phyloP scores from a whole-genome alignment of 2,888 invertebrate species.

The Pheosia gnoma region DNA sequence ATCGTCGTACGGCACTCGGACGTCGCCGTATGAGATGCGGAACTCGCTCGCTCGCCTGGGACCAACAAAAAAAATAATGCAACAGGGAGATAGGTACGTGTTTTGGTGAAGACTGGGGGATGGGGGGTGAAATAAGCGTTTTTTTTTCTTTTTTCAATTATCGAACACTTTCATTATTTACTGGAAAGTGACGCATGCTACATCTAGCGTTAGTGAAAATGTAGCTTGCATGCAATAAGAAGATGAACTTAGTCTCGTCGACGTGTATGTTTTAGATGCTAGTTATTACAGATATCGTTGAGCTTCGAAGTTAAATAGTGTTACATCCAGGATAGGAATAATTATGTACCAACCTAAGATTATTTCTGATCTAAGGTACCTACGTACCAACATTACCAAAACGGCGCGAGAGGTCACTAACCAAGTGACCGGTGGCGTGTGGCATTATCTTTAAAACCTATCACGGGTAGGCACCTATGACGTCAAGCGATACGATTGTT shows the following conservation, averaged over 20 bases:
- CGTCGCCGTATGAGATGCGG: slow-evolving; percentile 69
- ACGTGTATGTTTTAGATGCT: too few species aligned
- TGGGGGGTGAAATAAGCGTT: neutral
- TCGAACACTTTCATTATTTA: too few species aligned
- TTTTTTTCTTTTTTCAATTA: neutral
- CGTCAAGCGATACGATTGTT: slow-evolving; percentile 35
- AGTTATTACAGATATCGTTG: too few species aligned
- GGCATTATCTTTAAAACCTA: slow-evolving; percentile 18
- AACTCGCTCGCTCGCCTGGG: slow-evolving; percentile 73
- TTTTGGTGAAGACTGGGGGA: neutral
- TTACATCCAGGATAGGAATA: neutral
- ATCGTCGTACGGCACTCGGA: slow-evolving; percentile 58
- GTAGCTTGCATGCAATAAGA: too few species aligned
- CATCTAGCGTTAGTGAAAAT: too few species aligned
- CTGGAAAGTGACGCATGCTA: too few species aligned
- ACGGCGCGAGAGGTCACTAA: neutral
- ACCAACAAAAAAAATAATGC: slow-evolving; percentile 18
- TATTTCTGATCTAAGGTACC: too few species aligned
- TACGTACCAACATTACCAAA: neutral
- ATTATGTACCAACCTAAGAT: neutral
- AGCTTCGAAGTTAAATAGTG: neutral
- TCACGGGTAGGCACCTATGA: slow-evolving; percentile 22
- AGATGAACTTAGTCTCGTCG: too few species aligned
- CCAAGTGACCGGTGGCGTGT: slow-evolving; percentile 1
- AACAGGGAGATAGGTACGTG: neutral